Percentiles rank a stretch among this genome's conserved stretches.
Conservation (phyloP, 2,888 invertebrate species). For the Dolomedes plantarius region DNA sequence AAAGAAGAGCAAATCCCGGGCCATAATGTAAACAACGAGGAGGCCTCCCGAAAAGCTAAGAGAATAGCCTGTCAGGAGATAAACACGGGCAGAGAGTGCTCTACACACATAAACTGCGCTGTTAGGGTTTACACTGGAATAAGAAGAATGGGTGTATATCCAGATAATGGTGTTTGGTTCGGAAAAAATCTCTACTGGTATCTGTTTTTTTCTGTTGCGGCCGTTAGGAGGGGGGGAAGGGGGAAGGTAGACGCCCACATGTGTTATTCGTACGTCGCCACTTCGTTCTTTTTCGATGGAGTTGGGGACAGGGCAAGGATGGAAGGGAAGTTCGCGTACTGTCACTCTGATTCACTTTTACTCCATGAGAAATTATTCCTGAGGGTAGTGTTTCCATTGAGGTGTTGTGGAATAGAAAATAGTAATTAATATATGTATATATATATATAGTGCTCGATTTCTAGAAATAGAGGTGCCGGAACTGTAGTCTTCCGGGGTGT, state of each 20-base stretch:
- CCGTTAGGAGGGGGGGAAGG: background rate
- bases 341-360: background rate
- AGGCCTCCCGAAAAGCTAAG: conserved; percentile 45
- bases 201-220: background rate
- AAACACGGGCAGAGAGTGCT: conserved; percentile 65
- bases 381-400: no score
- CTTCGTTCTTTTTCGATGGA: conserved; percentile 21
- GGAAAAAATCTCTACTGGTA: conserved; percentile 22
- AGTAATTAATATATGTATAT: no score
- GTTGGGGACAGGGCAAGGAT: background rate
- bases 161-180: conserved; percentile 70
- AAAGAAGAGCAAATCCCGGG: conserved; percentile 11
- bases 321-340: background rate
- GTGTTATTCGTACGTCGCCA: conserved; percentile 59
- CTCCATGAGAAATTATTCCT: background rate
- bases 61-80: conserved; percentile 64
- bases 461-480: no score
- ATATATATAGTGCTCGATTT: no score
- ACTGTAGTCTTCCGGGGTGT: no score
- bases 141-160: conserved; percentile 62
- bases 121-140: conserved; percentile 68
- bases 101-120: conserved; percentile 57
- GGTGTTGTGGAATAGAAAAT: no score
- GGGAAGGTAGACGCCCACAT: background rate
- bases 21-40: conserved; percentile 56